Conservation (phyloP, 1,140 invertebrate genomes). For the Elysia chlorotica region DNA sequence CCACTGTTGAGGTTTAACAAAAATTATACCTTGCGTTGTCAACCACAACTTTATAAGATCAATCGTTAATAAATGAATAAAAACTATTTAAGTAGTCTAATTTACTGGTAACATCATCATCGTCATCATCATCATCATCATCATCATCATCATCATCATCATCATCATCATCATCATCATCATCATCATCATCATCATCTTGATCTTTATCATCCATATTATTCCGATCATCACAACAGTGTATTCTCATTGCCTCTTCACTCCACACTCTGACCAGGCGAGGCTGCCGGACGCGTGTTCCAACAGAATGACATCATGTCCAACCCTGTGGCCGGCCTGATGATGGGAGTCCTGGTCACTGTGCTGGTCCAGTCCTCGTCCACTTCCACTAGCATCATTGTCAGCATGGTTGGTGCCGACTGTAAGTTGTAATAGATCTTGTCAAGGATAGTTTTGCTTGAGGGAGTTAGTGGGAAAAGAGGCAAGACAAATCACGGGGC, state of each 20-base stretch:
- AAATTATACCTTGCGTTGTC: too few relatives aligned
- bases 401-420: constrained; percentile 68
- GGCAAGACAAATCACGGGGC: too few relatives aligned
- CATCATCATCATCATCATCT: constrained; percentile 17
- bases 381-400: constrained; percentile 69
- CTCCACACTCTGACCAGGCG: neutral
- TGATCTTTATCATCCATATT: constrained; percentile 1
- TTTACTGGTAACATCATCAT: too few relatives aligned
- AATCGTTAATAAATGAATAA: too few relatives aligned
- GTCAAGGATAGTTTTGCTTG: neutral
- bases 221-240: neutral
- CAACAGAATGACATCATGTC: constrained; percentile 62
- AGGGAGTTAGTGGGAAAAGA: neutral
- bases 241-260: neutral
- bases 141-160: constrained; percentile 23
- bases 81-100: too few relatives aligned
- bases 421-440: constrained; percentile 56
- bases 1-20: too few relatives aligned
- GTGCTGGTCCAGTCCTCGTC: constrained; percentile 70
- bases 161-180: constrained; percentile 22
- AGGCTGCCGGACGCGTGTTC: constrained; percentile 9
- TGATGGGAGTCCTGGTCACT: constrained; percentile 70
- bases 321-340: constrained; percentile 73
- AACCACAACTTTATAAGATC: too few relatives aligned
- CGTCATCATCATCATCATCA: constrained; percentile 10